These are phyloP conservation scores for Echeneis naucrates DNA, from an alignment of 2,797 vertebrate species.

Conservation along the genomic window DNA sequence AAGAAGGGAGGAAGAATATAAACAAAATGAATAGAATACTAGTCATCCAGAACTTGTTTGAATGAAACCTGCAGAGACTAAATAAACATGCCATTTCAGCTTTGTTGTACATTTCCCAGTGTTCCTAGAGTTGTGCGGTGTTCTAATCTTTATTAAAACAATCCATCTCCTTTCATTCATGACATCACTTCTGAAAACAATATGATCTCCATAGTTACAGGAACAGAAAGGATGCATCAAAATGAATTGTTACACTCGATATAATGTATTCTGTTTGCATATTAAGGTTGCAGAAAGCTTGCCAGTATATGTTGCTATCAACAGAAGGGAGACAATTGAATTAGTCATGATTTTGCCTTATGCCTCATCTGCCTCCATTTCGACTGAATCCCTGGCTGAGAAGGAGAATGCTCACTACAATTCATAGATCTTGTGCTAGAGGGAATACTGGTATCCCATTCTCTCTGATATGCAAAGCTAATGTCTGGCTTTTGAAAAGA, in stretches of 20 bases:
- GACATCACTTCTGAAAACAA: constrained; percentile 50
- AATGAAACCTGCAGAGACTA: constrained; percentile 60
- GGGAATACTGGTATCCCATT: constrained; percentile 69
- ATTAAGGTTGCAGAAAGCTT: constrained; percentile 53
- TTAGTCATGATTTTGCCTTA: constrained; percentile 58
- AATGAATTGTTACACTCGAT: constrained; percentile 40
- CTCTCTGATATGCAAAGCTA: constrained; percentile 77
- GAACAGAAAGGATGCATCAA: constrained; percentile 37
- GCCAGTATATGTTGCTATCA: constrained; percentile 47
- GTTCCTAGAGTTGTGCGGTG: constrained; percentile 40
- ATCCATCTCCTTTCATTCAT: constrained; percentile 64
- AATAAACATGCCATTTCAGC: constrained; percentile 64
- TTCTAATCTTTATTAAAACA: constrained; percentile 75
- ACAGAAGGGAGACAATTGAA: constrained; percentile 62
- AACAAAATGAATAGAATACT: constrained; percentile 50
- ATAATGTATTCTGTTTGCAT: constrained; percentile 61
- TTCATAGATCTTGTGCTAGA: constrained; percentile 74
- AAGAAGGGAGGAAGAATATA: constrained; percentile 27
- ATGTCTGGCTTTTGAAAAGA: constrained; percentile 65
- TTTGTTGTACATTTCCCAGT: constrained; percentile 55
- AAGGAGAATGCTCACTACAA: constrained; percentile 48
- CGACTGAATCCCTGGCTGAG: constrained; percentile 53
- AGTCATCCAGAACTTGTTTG: constrained; percentile 39
- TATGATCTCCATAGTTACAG: constrained; percentile 37
- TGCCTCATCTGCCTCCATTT: constrained; percentile 57